A percentile compares a stretch with the other conserved stretches of the same genome.
Evolutionary conservation across 2,888 invertebrate species (phyloP).

Genomic region (Meta bourneti): DNA sequence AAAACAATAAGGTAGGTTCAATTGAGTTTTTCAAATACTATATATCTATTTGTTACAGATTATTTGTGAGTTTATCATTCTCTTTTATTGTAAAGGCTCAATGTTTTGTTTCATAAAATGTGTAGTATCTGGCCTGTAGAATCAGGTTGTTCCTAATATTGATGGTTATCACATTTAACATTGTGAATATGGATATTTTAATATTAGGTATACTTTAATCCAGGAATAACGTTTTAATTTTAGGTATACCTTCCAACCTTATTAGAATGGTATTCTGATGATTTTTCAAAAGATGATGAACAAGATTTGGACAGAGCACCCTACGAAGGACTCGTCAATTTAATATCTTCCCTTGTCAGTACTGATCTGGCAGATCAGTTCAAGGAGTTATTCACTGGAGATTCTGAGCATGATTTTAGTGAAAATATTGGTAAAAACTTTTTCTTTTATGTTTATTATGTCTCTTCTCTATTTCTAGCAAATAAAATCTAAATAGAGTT

Average conservation of each 20-base stretch:
- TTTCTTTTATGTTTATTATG: background rate
- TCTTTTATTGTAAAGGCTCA: background rate
- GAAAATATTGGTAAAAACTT: slow-evolving; percentile 65
- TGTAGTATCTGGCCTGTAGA: no score
- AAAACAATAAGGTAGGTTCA: slow-evolving; percentile 34
- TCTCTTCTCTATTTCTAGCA: background rate
- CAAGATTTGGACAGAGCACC: slow-evolving; percentile 50
- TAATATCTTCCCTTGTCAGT: slow-evolving; percentile 32
- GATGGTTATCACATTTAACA: background rate
- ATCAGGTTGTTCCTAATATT: background rate
- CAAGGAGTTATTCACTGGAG: slow-evolving; percentile 48
- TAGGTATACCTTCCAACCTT: slow-evolving; percentile 61
- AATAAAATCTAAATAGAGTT: background rate
- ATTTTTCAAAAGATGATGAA: slow-evolving; percentile 65
- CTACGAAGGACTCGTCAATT: slow-evolving; percentile 61
- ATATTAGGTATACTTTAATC: background rate
- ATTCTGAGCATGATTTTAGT: slow-evolving; percentile 35
- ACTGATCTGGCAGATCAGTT: slow-evolving; percentile 33
- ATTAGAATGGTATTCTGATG: slow-evolving; percentile 63
- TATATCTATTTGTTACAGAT: no score
- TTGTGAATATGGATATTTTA: background rate
- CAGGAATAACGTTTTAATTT: background rate
- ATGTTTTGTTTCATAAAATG: no score
- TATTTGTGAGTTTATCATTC: background rate
- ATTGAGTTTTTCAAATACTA: background rate